Percentiles rank a stretch among this genome's conserved stretches.
phyloP scores from a whole-genome alignment of 2,113 vertebrate genomes.

The Hylia prasina region DNA sequence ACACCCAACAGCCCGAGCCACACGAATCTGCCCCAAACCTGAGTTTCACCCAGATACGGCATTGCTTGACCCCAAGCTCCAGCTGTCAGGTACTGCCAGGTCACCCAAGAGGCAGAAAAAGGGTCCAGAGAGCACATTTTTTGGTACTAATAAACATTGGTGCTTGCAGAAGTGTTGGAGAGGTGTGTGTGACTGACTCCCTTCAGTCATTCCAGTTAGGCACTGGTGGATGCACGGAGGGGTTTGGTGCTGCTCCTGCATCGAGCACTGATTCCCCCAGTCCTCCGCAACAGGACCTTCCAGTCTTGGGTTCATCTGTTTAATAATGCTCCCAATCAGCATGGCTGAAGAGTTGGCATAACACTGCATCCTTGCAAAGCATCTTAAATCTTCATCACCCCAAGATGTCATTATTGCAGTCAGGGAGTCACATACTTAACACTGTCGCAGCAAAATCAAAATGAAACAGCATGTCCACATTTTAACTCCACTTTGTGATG shows the following conservation, averaged over 20 bases:
- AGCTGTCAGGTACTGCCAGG: neutral
- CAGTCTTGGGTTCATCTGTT: neutral
- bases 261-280: neutral
- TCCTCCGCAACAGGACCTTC: neutral
- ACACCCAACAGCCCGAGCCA: fast-evolving
- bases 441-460: constrained; percentile 10
- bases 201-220: neutral
- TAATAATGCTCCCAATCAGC: constrained; percentile 33
- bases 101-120: neutral
- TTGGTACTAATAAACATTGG: neutral
- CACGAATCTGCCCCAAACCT: fast-evolving
- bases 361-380: constrained; percentile 55
- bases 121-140: neutral
- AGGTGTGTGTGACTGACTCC: neutral
- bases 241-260: neutral
- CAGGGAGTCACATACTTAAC: constrained; percentile 49
- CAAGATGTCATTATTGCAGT: constrained; percentile 54
- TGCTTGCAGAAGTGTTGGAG: neutral
- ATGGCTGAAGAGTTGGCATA: constrained; percentile 37
- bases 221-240: neutral
- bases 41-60: neutral
- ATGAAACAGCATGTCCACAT: constrained; percentile 39
- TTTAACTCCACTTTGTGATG: constrained; percentile 30
- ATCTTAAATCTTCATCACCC: constrained; percentile 66
- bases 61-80: neutral